Conservation (phyloP, 2,888 invertebrate species). For the Pyrrhosoma nymphula region DNA sequence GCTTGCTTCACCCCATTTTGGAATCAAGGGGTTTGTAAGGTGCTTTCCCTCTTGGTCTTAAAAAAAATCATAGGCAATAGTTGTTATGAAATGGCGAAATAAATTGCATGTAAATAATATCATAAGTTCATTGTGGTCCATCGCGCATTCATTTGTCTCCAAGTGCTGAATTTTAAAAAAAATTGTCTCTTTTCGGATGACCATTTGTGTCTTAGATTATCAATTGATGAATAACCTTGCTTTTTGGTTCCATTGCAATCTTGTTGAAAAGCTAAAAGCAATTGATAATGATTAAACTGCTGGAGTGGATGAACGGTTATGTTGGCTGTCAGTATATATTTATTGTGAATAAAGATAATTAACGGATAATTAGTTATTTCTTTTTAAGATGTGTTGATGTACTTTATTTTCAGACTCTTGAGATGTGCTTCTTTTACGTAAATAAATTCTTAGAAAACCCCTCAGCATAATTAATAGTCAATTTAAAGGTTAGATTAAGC, state of each 20-base stretch:
- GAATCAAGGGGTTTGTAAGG: conserved; percentile 28
- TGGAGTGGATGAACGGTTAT: conserved; percentile 57
- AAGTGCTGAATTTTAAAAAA: conserved; percentile 55
- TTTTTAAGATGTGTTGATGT: not conserved
- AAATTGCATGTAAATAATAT: conserved; percentile 57
- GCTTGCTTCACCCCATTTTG: conserved; percentile 54
- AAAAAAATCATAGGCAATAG: conserved; percentile 58
- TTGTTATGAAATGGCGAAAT: conserved; percentile 61
- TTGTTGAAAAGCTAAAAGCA: conserved; percentile 56
- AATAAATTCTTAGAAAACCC: no score
- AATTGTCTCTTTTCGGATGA: conserved; percentile 49
- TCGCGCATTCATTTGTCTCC: conserved; percentile 30
- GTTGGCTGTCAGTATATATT: conserved; percentile 67
- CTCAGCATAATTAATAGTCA: no score
- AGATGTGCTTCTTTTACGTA: no score
- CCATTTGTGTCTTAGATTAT: conserved; percentile 67
- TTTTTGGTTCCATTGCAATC: conserved; percentile 44
- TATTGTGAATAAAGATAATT: conserved; percentile 67
- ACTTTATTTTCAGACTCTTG: no score
- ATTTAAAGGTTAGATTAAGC: no score
- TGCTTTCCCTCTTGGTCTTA: conserved; percentile 53
- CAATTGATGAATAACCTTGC: conserved; percentile 60
- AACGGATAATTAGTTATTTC: not conserved
- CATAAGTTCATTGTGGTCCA: conserved; percentile 49
- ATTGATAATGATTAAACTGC: conserved; percentile 61